Base-by-base conservation (phyloP, 2,888 invertebrate species). In the Rhamphomyia laevipes region DNA sequence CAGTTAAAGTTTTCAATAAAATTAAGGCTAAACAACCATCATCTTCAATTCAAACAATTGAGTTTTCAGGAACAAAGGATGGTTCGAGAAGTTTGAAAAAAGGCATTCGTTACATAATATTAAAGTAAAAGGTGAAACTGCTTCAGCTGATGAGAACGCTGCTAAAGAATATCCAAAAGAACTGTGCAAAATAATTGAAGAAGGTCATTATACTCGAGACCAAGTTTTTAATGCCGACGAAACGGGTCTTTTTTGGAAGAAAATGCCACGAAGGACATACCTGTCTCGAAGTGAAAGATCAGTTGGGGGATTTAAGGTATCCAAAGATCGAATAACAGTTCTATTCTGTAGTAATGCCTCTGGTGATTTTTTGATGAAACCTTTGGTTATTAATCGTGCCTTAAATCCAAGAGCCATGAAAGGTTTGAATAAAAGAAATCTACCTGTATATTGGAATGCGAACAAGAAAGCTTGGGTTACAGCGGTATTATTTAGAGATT, bases 211-310 rank as follows among this genome's bases (percentile, higher is more conserved):
- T 53, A 51, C 18, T 42, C 51, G 58, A 17, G 54, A 61, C 47
- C 60, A 61, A 51, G 56, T 61, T 38, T 63, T 53, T 43, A 62
- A 61, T 54, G 59, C 59, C 1, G 58, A 59, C 41, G 60, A 61
- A 53, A 60, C 56, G 6, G 59, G 57, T 7, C 44, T 61, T 21
- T 61, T 56, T 55, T 59, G 58, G 60, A 63, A 58, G 53, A 57
- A 57, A 58, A 61, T 64, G 60, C 61, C 63, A 27, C 57, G 54
- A 13, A 45, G 59, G 52, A 65, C 63, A 16, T 64, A 56, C 52
- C 51, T 63, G 23, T 53, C 61, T 6, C 57, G 61, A 51, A 55
- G 58, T 2, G 58, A 64, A 47, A 62, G 61, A 53, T 52, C 54
- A 49, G 55, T 53, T 31, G 33, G 41, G 51, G 58, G 56, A 52